Base-by-base conservation (phyloP, 2,113 vertebrate species). In the Progne subis region DNA sequence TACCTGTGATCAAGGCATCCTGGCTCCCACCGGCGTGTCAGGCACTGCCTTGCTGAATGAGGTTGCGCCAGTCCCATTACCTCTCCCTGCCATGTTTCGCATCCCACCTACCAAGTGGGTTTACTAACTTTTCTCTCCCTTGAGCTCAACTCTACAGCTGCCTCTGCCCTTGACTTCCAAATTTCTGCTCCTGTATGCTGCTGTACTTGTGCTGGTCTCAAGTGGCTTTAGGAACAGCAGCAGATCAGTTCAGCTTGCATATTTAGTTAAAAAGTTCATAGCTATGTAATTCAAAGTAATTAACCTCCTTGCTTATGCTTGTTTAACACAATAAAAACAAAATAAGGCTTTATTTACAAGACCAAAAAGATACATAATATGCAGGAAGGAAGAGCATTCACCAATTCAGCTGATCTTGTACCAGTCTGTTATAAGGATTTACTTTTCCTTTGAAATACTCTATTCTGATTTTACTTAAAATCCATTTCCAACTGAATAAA, bases 251-350 rank as follows among this genome's bases (percentile, higher is more conserved):
- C 81, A 86, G 74, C 49, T 25, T 37, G 20, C 43, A 26, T 44
- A 52, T 68, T 84, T 56, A 78, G 24, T 49, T 85, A 72, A 79
- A 20, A 46, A 44, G 12, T 59, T 80, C 18, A 41, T 6, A 81
- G 46, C 18, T 26, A 21, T 11, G 17, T 32, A 91, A 86, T 52
- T 87, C 43, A 72, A 84, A 81, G 24, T 65, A 50, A 91, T 74
- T 65, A 82, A 82, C 24, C 32, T 77, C 39, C 80, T 47, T 47
- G 20, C 12, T 94, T 76, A 76, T 19, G 16, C 23, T 77, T 50
- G 15, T 77, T 90, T 87, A 69, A 65, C 49, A 59, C 43, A 41
- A 88, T 46, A 59, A 84, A 93, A 92, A n/a, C 88, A 86, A 64
- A 92, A 69, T 18, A 80, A 82, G 86, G 44, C 50, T 83, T 88